Evolutionary conservation across 2,888 invertebrate species (phyloP).

Genomic region (Ochlodes sylvanus): DNA sequence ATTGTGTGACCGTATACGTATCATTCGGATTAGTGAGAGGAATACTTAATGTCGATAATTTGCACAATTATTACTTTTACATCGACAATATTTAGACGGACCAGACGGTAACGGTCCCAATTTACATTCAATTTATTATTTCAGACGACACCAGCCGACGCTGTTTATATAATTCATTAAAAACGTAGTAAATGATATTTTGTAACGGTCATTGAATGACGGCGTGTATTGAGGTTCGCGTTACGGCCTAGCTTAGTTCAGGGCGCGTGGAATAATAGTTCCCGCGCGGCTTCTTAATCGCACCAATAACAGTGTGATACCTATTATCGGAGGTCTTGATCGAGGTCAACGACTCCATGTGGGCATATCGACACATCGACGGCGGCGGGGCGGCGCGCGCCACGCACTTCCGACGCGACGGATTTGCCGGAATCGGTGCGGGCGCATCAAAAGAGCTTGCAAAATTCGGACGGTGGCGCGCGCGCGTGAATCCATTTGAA

Average conservation of each 20-base stretch:
- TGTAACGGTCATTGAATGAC: conserved; percentile 5
- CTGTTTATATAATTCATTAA: conserved; percentile 29
- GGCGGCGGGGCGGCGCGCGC: conserved; percentile 66
- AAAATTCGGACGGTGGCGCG: conserved; percentile 81
- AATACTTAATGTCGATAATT: conserved; percentile 77
- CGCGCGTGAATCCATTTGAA: conserved; percentile 84
- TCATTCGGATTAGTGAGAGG: conserved; percentile 78
- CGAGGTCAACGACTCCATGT: conserved; percentile 77
- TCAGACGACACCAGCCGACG: conserved; percentile 23
- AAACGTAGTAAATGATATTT: conserved; percentile 11
- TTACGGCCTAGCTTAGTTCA: conserved; percentile 13
- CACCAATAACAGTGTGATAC: conserved; percentile 67
- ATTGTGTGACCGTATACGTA: conserved; percentile 82
- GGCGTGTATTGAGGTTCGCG: background rate
- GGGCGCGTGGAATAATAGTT: conserved; percentile 28
- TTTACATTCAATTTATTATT: conserved; percentile 38
- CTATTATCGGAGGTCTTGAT: conserved; percentile 73
- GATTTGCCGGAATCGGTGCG: conserved; percentile 85
- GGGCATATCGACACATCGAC: conserved; percentile 78
- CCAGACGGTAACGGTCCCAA: conserved; percentile 36
- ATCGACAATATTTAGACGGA: conserved; percentile 37
- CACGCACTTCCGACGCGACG: conserved; percentile 84
- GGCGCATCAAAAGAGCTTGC: conserved; percentile 82
- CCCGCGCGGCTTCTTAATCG: conserved; percentile 62
- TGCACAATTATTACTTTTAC: conserved; percentile 52